Evolutionary conservation across 1,140 invertebrate genomes (phyloP), one percentile per base, ranked within the genome.

Genomic region (Cotesia vestalis): DNA sequence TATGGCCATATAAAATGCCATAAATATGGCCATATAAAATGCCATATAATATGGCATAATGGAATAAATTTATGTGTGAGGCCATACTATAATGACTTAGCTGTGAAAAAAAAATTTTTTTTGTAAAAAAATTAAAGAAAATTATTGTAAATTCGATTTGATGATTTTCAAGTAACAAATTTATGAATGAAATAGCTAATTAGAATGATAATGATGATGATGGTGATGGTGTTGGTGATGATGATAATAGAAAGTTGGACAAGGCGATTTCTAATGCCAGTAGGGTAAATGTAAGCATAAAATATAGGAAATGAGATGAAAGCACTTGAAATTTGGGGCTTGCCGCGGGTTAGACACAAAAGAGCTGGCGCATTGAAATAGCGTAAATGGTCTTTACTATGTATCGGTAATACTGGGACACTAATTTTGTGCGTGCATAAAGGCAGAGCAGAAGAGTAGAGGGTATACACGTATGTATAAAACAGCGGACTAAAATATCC

Each of bases 401-500:
- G 61, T 66, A 53, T 63, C 20, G 36, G 52, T 51, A 40, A 72
- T 72, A 36, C 64, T 51, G 52, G 46, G 71, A 67, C 71, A 71
- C 71, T 75, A 75, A 75, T 75, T 75, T 75, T 72, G 62, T 63
- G 52, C 38, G 52, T 72, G 66, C 74, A 75, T 75, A 75, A 75
- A 75, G 71, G 74, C 74, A 62, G 27, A 27, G 27, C 27, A 62
- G 69, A 66, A 73, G 76, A 77, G 73, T 73, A 74, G 73, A 20
- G 76, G 71, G 74, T 64, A 75, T 74, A 76, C 40, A 46, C 5
- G 78, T 78, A 78, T 76, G 78, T 73, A 73, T 78, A 75, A 74
- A 75, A 81, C 79, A 83, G 82, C 71, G 59, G 69, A 51, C 74
- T 76, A 73, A 73, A 73, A 68, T 57, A 72, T 67, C 40, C 40